Evolutionary conservation across 2,888 invertebrate genomes (phyloP), one percentile per base, ranked within the genome.

Genomic region (Tipula vernalis): DNA sequence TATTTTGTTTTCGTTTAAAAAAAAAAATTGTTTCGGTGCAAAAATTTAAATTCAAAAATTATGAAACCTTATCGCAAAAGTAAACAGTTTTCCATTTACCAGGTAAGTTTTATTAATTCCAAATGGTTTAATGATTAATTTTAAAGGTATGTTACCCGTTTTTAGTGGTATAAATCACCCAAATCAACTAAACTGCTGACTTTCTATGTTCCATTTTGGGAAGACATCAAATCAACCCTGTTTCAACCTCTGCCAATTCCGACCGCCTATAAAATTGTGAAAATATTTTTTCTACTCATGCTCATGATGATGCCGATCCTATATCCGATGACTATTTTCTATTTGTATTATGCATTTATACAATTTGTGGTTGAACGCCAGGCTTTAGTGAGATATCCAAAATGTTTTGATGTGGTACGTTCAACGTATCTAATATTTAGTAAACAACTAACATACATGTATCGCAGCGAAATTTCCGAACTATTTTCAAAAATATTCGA

Each of bases 161-260:
- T 39, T 86, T n/a, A 86, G 51, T 86, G 86, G 86, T 57, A 36
- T 0, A 51, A 39, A 42, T 36, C 86, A n/a, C n/a, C n/a, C 15
- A 28, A 42, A 15, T 5, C n/a, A 5, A 36, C 10, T 5, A 86
- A 86, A 57, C 39, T 57, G 4, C 2, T 57, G 4, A 39, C 57
- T 39, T 86, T 15, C 39, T 10, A 57, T 39, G 39, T 36, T n/a
- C 86, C 86, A 36, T 86, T 51, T 51, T 86, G 57, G 28, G n/a
- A 36, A 15, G 57, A 36, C 15, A 42, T 86, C n/a, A 51, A 57
- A 18, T n/a, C 36, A 10, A 57, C 42, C 3, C 12, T 5, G 28
- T 85, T 13, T 85, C 87, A 42, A 44, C n/a, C 83, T 42, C 86
- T 86, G 39, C 87, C 87, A 86, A 86, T 84, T 87, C 86, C 41